Percentiles rank a stretch among this genome's conserved stretches.
These are phyloP conservation scores for Campylomormyrus numenius DNA, from an alignment of 2,113 vertebrate species.

Conservation along the genomic window DNA sequence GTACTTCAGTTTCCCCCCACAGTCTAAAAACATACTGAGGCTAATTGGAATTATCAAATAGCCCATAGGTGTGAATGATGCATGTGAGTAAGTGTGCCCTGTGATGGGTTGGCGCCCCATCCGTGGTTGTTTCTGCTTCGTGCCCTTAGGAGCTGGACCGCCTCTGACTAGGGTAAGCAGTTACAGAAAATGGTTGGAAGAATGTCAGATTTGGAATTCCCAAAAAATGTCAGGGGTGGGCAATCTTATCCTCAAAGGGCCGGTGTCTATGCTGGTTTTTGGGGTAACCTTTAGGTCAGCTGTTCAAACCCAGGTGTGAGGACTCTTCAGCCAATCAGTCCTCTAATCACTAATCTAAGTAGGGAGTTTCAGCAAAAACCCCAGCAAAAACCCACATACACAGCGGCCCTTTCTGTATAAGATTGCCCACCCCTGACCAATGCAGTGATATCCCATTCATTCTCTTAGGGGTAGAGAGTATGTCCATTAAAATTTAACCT, in stretches of 20 bases:
- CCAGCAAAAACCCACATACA: too few relatives aligned
- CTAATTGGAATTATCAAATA: not conserved
- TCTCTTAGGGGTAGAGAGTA: not conserved
- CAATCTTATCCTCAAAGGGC: too few relatives aligned
- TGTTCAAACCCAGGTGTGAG: too few relatives aligned
- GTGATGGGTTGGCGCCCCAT: not conserved
- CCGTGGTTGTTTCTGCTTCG: not conserved
- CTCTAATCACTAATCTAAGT: too few relatives aligned
- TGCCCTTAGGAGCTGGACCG: not conserved
- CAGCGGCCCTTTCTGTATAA: too few relatives aligned
- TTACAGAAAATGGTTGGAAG: not conserved
- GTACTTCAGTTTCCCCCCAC: not conserved
- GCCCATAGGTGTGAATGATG: not conserved
- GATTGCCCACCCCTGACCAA: too few relatives aligned
- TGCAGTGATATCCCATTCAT: not conserved
- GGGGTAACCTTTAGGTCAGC: too few relatives aligned
- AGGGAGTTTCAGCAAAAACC: too few relatives aligned
- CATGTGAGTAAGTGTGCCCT: not conserved
- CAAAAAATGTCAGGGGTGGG: not conserved
- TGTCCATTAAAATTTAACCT: not conserved
- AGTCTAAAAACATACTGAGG: not conserved
- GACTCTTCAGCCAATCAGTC: too few relatives aligned
- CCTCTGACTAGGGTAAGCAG: not conserved
- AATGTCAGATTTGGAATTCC: not conserved
- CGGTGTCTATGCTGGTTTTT: too few relatives aligned